Base-by-base conservation (phyloP, 2,888 invertebrate genomes). In the Barypeithes pellucidus region DNA sequence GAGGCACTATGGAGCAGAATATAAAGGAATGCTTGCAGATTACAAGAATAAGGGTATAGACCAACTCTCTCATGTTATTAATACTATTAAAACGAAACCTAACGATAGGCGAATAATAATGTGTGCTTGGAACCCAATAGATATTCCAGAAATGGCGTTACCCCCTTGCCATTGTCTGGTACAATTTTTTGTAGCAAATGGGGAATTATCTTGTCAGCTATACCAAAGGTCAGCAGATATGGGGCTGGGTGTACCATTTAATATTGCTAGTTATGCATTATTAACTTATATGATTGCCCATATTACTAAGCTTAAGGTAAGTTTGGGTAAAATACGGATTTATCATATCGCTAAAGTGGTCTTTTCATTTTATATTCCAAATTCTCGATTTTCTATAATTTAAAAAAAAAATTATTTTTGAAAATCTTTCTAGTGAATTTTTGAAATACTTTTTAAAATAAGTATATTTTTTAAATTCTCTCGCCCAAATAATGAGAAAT, bases 171-270 rank as follows among this genome's bases (percentile, higher is more conserved):
- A 99, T 83, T 95, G 96, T 81, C 88, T 99, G 54, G 94, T 92
- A 0, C 99, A 99, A 86, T 99, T 99, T 87, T 96, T 94, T 87
- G 98, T 99, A 0, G 90, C 92, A 0, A 87, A 90, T 79, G 92
- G 91, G 1, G 94, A 95, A 84, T 87, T 99, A 0, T 96, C 96
- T 0, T 98, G 97, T 82, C 93, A 96, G 80, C 85, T 99, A 77
- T 98, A 98, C 84, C 99, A 99, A 86, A 90, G 99, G 77, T 98
- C 98, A 80, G 99, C 97, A 7, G 99, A 99, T 84, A 95, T 99
- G 94, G 98, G 98, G 1, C 88, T 99, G 1, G 99, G 99, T n/a
- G 97, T 98, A 0, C 98, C 98, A 11, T 99, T 99, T 85, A 99
- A 99, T 86, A 97, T 99, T 80, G 98, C 99, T 60, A 98, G 98